Evolutionary conservation across 2,797 vertebrate species (phyloP).

Genomic region (Fundulus diaphanus): DNA sequence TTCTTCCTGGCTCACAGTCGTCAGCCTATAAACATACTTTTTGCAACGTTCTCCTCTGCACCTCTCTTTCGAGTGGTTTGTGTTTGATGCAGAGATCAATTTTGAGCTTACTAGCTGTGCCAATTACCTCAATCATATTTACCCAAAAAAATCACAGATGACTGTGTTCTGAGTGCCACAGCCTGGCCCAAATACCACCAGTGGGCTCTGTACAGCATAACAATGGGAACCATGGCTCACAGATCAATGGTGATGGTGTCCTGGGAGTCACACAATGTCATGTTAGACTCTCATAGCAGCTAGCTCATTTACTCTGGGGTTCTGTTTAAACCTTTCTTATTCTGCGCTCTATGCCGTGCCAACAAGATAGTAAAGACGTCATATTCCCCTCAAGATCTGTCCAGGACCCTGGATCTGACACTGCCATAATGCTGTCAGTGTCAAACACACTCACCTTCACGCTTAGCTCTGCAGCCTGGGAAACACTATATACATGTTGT

Average conservation of each 20-base stretch:
- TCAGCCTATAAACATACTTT: too few species aligned
- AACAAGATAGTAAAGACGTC: neutral
- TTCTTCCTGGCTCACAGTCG: too few species aligned
- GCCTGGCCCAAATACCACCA: neutral
- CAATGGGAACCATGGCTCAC: neutral
- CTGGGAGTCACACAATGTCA: slow-evolving; percentile 21
- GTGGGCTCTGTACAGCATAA: neutral
- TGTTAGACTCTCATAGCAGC: neutral
- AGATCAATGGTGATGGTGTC: too few species aligned
- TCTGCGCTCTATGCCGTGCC: neutral
- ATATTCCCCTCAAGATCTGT: slow-evolving; percentile 27
- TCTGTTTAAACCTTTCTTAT: neutral
- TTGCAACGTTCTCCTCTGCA: too few species aligned
- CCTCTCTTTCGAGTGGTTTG: too few species aligned
- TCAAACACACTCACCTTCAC: slow-evolving; percentile 47
- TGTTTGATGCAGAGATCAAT: neutral
- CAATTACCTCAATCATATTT: neutral
- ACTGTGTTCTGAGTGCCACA: neutral
- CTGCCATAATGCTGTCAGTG: slow-evolving; percentile 32
- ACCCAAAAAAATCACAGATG: neutral
- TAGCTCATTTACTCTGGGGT: neutral
- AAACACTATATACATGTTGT: slow-evolving; percentile 49
- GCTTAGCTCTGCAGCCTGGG: slow-evolving; percentile 26
- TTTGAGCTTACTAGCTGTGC: neutral
- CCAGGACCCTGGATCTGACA: slow-evolving; percentile 7